A percentile compares a stretch with the other conserved stretches of the same genome.
Evolutionary conservation across 2,797 vertebrate genomes (phyloP).

Genomic region (Psittacula derbiana): DNA sequence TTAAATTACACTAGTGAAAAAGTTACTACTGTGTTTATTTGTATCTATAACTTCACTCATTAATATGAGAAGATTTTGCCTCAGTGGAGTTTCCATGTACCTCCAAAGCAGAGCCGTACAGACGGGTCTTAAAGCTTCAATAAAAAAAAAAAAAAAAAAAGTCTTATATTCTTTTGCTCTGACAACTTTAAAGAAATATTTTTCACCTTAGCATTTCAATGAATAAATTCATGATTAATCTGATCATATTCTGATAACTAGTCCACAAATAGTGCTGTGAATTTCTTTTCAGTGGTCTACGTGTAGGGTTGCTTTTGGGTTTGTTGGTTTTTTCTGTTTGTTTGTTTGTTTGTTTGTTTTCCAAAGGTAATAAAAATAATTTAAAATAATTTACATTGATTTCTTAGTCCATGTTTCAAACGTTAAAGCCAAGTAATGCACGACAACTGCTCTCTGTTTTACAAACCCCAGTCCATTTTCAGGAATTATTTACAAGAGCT

Average conservation of each 20-base stretch:
- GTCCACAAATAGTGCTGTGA: neutral
- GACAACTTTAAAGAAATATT: neutral
- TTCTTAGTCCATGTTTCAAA: neutral
- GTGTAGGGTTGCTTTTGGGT: fast-evolving
- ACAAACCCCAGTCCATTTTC: neutral
- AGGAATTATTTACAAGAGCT: neutral
- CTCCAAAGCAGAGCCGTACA: neutral
- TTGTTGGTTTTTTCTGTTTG: too few species aligned
- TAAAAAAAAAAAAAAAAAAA: neutral
- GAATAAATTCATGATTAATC: conserved; percentile 61
- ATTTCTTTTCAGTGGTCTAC: neutral
- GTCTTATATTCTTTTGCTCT: neutral
- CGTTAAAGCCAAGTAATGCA: neutral
- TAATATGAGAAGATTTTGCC: neutral
- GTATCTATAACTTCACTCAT: neutral
- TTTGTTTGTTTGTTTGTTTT: too few species aligned
- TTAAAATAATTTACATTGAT: neutral
- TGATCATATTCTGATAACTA: neutral
- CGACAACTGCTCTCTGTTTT: neutral
- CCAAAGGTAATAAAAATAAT: neutral
- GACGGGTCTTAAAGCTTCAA: neutral
- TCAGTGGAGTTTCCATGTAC: neutral
- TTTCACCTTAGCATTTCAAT: conserved; percentile 22
- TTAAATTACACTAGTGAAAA: neutral
- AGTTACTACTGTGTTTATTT: neutral